Evolutionary conservation across 2,113 vertebrate species (phyloP), one percentile per base, ranked within the genome.

Genomic region (Alaudala cheleensis): DNA sequence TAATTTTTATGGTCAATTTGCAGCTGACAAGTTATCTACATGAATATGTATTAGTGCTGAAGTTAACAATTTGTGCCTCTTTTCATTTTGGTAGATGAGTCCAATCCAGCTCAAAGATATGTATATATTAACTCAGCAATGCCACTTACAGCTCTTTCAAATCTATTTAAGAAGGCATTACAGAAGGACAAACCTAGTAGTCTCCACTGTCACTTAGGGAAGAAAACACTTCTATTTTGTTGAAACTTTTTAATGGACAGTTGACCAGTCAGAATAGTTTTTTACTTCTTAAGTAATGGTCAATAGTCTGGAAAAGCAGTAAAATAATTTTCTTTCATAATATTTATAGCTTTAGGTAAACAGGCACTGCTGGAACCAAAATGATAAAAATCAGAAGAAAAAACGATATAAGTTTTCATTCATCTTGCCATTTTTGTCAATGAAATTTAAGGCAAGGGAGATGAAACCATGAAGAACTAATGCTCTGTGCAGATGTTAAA

Each of bases 1-100:
- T 80, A 83, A 81, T 95, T 96, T 94, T 94, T 94, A 95, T 67
- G 88, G 88, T 92, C 94, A 86, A 78, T 95, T 95, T 94, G 69
- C 86, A 92, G 54, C 67, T 78, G 90, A 93, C 76, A 90, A 88
- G 88, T 70, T 70, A 90, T 73, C 69, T 83, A 60, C 72, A 76
- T 61, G 61, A 81, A 79, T 86, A 95, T 72, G 77, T 72, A 87
- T 81, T 84, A 89, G 56, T 83, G 89, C 65, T 81, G 61, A 74
- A 85, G 73, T 89, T 95, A 81, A 89, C 65, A 87, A 45, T 69
- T 91, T 81, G 81, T 89, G 77, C 49, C 23, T 89, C 72, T 58
- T 81, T 71, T 53, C 70, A 79, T 80, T 91, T 44, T 40, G 58
- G 85, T 79, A 58, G 47, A 49, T 60, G 56, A 65, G 53, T 45